phyloP scores from a whole-genome alignment of 2,797 vertebrate genomes.

The Pempheris klunzingeri region DNA sequence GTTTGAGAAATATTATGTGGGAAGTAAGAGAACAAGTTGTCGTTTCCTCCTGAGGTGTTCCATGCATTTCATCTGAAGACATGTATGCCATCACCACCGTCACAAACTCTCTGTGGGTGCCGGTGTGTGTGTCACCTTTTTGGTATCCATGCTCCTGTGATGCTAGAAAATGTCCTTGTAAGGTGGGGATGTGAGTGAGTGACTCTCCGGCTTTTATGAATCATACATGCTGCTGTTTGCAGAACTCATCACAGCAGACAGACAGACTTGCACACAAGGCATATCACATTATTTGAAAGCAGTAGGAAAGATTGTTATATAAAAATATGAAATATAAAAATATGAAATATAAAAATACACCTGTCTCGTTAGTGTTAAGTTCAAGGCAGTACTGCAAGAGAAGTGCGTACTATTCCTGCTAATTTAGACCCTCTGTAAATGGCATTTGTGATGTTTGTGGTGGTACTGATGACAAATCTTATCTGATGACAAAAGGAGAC shows the following conservation, averaged over 20 bases:
- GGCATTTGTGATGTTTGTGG: constrained; percentile 4
- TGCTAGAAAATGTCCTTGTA: constrained; percentile 32
- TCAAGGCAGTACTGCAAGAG: background rate
- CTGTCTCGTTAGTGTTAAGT: constrained; percentile 35
- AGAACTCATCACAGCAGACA: constrained; percentile 20
- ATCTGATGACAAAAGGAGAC: background rate
- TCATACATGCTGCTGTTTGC: constrained; percentile 48
- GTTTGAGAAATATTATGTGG: constrained; percentile 27
- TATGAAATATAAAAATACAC: constrained; percentile 40
- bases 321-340: no score
- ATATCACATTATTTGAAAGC: constrained; percentile 28
- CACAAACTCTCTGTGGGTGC: constrained; percentile 39
- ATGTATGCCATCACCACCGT: constrained; percentile 27
- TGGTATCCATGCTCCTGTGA: constrained; percentile 19
- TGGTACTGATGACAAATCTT: background rate
- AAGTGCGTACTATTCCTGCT: background rate
- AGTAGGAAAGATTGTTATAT: constrained; percentile 18
- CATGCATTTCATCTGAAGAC: constrained; percentile 28
- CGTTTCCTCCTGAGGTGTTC: constrained; percentile 26
- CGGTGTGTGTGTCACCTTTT: constrained; percentile 36
- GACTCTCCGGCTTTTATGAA: constrained; percentile 53
- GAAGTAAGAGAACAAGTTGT: constrained; percentile 25
- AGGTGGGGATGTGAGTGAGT: constrained; percentile 12
- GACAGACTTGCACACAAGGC: constrained; percentile 8
- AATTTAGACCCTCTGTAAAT: constrained; percentile 12